Evolutionary conservation across 1,140 invertebrate genomes (phyloP).

Genomic region (Uloborus diversus): DNA sequence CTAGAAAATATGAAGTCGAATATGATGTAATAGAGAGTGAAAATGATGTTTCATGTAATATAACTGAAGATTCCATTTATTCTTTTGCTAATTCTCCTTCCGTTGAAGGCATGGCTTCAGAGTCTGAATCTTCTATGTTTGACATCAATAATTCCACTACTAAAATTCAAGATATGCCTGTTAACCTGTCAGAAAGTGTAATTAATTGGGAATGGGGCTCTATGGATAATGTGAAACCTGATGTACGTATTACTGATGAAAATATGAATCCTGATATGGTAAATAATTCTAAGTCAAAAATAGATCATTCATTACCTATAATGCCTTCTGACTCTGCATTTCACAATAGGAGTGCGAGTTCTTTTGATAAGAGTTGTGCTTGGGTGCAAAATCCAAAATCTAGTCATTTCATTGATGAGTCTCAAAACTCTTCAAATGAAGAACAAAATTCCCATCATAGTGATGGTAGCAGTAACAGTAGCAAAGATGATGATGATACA

Average conservation of each 20-base stretch:
- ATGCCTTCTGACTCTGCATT: background rate
- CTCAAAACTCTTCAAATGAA: constrained; percentile 36
- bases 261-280: background rate
- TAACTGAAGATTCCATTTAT: background rate
- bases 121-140: constrained; percentile 4
- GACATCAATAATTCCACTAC: constrained; percentile 18
- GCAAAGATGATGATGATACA: constrained; percentile 45
- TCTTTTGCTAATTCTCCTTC: constrained; percentile 10
- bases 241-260: constrained; percentile 14
- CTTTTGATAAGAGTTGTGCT: background rate
- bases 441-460: constrained; percentile 37
- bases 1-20: constrained; percentile 7
- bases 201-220: constrained; percentile 41
- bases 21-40: constrained; percentile 2
- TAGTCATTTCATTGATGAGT: constrained; percentile 1
- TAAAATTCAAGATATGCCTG: constrained; percentile 33
- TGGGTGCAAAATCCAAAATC: background rate
- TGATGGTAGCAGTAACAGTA: constrained; percentile 43
- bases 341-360: background rate
- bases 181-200: constrained; percentile 6
- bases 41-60: background rate
- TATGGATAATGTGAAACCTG: constrained; percentile 11
- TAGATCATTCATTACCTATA: background rate
- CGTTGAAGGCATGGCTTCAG: background rate
- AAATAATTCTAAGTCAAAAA: background rate